These are phyloP conservation scores for Macaria notata DNA, from an alignment of 2,888 invertebrate genomes.

Conservation along the genomic window DNA sequence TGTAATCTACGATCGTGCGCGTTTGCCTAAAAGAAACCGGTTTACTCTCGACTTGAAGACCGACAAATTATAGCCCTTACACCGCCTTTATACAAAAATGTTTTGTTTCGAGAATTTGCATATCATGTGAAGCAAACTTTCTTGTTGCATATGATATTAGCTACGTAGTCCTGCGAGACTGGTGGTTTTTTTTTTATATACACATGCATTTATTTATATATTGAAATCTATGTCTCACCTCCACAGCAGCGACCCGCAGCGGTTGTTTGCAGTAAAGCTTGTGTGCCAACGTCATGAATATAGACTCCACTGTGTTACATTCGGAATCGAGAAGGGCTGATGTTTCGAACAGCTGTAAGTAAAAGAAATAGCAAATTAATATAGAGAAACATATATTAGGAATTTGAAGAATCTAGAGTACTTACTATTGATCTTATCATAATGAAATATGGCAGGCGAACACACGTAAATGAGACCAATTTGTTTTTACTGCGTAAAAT, in stretches of 20 bases:
- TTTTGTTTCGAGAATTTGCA: too few species aligned
- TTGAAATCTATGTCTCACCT: conserved; percentile 39
- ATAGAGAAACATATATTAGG: too few species aligned
- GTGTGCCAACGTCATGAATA: conserved; percentile 91
- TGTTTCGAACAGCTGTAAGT: conserved; percentile 87
- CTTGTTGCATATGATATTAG: not conserved
- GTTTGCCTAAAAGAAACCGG: too few species aligned
- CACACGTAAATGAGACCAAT: too few species aligned
- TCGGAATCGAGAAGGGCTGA: conserved; percentile 89
- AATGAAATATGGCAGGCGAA: not conserved
- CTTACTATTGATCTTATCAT: not conserved
- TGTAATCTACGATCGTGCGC: too few species aligned
- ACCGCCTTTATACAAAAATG: too few species aligned
- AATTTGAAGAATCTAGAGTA: too few species aligned
- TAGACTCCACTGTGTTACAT: conserved; percentile 89
- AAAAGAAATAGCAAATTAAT: conserved; percentile 17
- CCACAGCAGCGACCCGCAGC: conserved; percentile 63
- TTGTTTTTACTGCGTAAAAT: too few species aligned
- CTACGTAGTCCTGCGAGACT: not conserved
- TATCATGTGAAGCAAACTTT: not conserved
- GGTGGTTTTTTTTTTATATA: not conserved
- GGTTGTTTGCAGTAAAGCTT: conserved; percentile 83
- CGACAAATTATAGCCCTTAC: too few species aligned
- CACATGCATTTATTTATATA: too few species aligned
- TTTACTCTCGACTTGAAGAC: too few species aligned